Evolutionary conservation across 1,140 invertebrate species (phyloP), one percentile per base, ranked within the genome.

Genomic region (Anadara kagoshimensis): DNA sequence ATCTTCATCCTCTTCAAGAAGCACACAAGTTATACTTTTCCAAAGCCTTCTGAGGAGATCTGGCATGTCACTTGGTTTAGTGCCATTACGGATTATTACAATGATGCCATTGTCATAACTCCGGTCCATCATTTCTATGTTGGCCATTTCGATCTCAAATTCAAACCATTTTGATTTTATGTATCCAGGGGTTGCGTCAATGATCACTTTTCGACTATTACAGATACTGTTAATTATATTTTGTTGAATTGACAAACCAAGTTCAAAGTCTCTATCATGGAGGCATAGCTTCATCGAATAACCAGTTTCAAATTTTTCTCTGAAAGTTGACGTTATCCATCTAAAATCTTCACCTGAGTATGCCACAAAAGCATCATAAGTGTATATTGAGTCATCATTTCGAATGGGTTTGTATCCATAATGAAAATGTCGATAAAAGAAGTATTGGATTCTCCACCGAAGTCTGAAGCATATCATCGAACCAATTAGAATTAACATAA

Each of bases 121-220:
- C 18, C 49, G 61, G 7, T 49, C 44, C 5, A 63, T 47, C 61
- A 63, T 63, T 63, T 63, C 61, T 20, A 47, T 47, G 18, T 63
- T 63, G 8, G 61, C 61, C 22, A 63, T 63, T n/a, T 63, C 44
- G 26, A 63, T 63, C 18, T 63, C 61, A 20, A 63, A 63, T 12
- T 29, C 11, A 16, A 22, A 22, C 61, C 61, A 63, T 18, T 63
- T 49, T 29, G 43, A 24, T 26, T 44, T 49, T 8, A 63, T 49
- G 14, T 47, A 63, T 2, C 41, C 41, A 20, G 61, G 61, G 20
- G 61, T 63, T 24, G 49, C 5, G 18, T 47, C 29, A 49, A 63
- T 47, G 26, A 63, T 49, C 20, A 63, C 18, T 26, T 49, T 20
- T 47, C 49, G 45, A 29, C 61, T 63, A 26, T 49, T 63, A 26